Base-by-base conservation (phyloP, 2,113 vertebrate genomes). In the Malurus cyaneus region DNA sequence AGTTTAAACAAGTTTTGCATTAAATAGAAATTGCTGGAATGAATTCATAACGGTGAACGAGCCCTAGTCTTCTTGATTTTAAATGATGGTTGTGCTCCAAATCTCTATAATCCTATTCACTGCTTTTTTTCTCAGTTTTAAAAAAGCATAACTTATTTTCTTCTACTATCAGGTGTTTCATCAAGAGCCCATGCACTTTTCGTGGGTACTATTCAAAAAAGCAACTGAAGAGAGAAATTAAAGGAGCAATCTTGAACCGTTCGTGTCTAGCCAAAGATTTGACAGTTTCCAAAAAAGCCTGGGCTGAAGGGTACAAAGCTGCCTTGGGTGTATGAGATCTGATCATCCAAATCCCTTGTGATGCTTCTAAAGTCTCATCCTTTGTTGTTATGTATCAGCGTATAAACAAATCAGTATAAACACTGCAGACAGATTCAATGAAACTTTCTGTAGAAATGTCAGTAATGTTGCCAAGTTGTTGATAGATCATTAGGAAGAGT, bases 401-500 rank as follows among this genome's bases (percentile, higher is more conserved):
- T 89, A 76, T 79, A 81, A 92, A 91, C 64, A 94, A 84, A 86
- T 89, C 34, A 36, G 25, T 56, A 24, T 49, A 44, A 83, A 83
- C 47, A 60, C 42, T 73, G 71, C 31, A 71, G 47, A 52, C 60
- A 88, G 79, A 60, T 71, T 74, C 56, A 26, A 31, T 46, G 65
- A 65, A 72, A 71, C 66, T 65, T 93, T 92, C 36, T 76, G 64
- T 89, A 93, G 89, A 88, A 92, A 88, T 53, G 49, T 88, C 80
- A 73, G 49, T 89, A 34, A 60, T 57, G 60, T 78, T 93, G 82
- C 72, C 82, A 88, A 60, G 49, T 69, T 92, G 84, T 80, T 91
- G 84, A 69, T 25, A 78, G 86, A 76, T 54, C 50, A 49, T 86
- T 91, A 88, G 44, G 47, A 95, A 76, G 65, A 83, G 60, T 39